Conservation (phyloP, 2,888 invertebrate genomes). For the Cheilosia variabilis region DNA sequence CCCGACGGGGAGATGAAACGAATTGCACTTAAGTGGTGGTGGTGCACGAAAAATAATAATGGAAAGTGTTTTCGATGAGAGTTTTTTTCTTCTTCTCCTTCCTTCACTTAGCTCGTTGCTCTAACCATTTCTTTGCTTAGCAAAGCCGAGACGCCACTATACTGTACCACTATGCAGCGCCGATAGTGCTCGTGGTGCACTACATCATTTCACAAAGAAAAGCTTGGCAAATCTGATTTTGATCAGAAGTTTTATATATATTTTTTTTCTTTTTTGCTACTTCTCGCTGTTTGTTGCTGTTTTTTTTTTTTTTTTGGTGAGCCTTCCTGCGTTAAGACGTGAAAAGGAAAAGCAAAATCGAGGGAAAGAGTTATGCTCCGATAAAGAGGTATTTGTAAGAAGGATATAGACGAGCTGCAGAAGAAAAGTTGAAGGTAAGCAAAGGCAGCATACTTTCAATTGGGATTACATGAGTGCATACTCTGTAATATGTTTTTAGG, state of each 20-base stretch:
- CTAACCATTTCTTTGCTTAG: slow-evolving; percentile 45
- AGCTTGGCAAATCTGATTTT: slow-evolving; percentile 69
- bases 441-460: slow-evolving; percentile 71
- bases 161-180: not conserved
- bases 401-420: slow-evolving; percentile 60
- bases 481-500: slow-evolving; percentile 74
- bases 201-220: slow-evolving; percentile 58
- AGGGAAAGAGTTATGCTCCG: slow-evolving; percentile 54
- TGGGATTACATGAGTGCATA: slow-evolving; percentile 73
- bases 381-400: slow-evolving; percentile 69
- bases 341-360: slow-evolving; percentile 20
- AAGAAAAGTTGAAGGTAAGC: slow-evolving; percentile 72
- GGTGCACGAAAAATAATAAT: slow-evolving; percentile 75
- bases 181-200: slow-evolving; percentile 27
- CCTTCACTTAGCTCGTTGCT: slow-evolving; percentile 46
- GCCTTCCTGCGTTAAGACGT: slow-evolving; percentile 14
- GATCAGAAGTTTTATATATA: slow-evolving; percentile 54
- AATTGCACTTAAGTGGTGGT: slow-evolving; percentile 74
- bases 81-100: not conserved
- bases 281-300: slow-evolving; percentile 12
- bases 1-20: slow-evolving; percentile 47
- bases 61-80: slow-evolving; percentile 71
- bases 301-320: slow-evolving; percentile 2
- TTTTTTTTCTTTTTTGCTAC: slow-evolving; percentile 16
- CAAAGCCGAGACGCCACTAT: slow-evolving; percentile 36